A percentile compares a stretch with the other conserved stretches of the same genome.
Conservation (phyloP, 64 coral and sea anemone species). For the Porites australiensis region DNA sequence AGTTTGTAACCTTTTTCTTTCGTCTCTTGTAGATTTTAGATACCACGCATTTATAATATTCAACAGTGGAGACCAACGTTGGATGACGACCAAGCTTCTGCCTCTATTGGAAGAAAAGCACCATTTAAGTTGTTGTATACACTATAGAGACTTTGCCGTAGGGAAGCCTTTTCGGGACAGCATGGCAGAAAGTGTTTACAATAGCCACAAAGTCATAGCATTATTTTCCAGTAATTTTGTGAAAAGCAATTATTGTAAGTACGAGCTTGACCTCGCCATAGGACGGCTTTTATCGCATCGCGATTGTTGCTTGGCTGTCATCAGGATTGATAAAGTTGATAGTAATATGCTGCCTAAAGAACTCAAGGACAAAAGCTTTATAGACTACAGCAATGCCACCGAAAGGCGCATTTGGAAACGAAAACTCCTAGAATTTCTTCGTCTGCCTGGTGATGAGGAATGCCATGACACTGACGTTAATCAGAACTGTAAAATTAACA, state of each 20-base stretch:
- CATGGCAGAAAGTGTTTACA: slow-evolving; percentile 63
- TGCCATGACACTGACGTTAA: not conserved
- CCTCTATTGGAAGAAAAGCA: slow-evolving; percentile 39
- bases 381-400: not conserved
- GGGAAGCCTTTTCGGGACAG: slow-evolving; percentile 39
- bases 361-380: not conserved
- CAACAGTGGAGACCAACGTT: slow-evolving; percentile 12
- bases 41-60: slow-evolving; percentile 61
- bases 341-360: not conserved
- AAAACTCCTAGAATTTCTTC: not conserved
- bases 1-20: not conserved
- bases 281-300: not conserved
- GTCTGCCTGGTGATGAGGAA: not conserved
- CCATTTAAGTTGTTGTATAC: slow-evolving; percentile 39
- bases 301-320: not conserved
- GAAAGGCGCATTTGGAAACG: not conserved
- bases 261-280: slow-evolving; percentile 34
- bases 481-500: not conserved
- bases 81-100: slow-evolving; percentile 18
- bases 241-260: slow-evolving; percentile 50
- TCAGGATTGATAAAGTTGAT: slow-evolving; percentile 15
- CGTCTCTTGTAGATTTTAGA: not conserved
- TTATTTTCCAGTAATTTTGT: slow-evolving; percentile 59
- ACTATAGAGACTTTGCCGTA: slow-evolving; percentile 67
- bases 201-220: slow-evolving; percentile 58